Conservation (phyloP, 2,888 invertebrate species). For the Orthosia cruda region DNA sequence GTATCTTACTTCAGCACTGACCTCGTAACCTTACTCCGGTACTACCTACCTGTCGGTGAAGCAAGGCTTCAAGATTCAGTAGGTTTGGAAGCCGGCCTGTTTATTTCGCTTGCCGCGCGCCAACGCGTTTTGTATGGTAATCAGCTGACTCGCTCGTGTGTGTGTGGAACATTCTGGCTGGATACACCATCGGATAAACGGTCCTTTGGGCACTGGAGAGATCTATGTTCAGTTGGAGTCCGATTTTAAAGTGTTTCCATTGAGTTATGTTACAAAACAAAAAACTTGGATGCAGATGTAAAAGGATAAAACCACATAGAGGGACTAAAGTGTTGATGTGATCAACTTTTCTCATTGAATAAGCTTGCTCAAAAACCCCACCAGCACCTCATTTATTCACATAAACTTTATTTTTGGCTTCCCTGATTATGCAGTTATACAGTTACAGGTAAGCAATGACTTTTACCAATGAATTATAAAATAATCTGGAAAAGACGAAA, state of each 20-base stretch:
- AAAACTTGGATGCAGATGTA: background rate
- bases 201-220: conserved; percentile 17
- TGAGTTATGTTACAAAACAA: background rate
- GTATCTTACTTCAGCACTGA: conserved; percentile 21
- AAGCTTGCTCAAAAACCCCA: too few species aligned
- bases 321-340: too few species aligned
- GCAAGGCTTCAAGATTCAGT: conserved; percentile 45
- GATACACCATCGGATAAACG: conserved; percentile 33
- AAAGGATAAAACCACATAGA: too few species aligned
- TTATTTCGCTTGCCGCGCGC: conserved; percentile 52
- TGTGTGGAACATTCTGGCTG: conserved; percentile 20
- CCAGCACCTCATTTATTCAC: background rate
- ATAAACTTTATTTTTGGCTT: background rate
- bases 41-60: conserved; percentile 20
- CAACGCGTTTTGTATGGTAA: conserved; percentile 65
- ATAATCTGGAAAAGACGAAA: background rate
- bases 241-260: conserved; percentile 19
- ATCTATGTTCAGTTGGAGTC: conserved; percentile 14
- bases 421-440: too few species aligned
- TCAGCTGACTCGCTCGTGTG: conserved; percentile 41
- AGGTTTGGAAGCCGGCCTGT: conserved; percentile 45
- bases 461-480: background rate
- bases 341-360: too few species aligned
- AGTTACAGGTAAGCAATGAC: background rate
- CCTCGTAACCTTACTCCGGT: conserved; percentile 38